phyloP scores from a whole-genome alignment of 2,888 invertebrate species.

The Tachina fera region DNA sequence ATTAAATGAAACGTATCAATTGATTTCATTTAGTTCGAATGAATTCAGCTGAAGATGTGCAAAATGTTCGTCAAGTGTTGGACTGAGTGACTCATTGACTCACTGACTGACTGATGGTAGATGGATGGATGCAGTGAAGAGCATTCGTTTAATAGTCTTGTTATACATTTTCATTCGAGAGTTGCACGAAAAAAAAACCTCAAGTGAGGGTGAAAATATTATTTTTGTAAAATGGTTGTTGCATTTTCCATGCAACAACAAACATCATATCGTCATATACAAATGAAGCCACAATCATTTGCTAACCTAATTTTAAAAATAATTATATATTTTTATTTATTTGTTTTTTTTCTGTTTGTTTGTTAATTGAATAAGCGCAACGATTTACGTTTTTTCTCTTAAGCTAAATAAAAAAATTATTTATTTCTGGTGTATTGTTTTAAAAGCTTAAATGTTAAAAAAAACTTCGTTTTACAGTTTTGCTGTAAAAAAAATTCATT shows the following conservation, averaged over 20 bases:
- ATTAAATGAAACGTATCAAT: slow-evolving; percentile 66
- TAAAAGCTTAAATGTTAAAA: neutral
- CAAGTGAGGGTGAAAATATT: slow-evolving; percentile 27
- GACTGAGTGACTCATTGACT: too few relatives aligned
- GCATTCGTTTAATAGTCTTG: neutral
- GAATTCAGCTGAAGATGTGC: slow-evolving; percentile 47
- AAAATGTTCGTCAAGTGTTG: slow-evolving; percentile 53
- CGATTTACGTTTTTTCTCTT: neutral
- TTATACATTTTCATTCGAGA: slow-evolving; percentile 5
- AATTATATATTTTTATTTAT: neutral
- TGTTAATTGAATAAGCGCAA: neutral
- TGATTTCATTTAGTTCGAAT: slow-evolving; percentile 38
- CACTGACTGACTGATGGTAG: neutral
- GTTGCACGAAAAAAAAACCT: neutral
- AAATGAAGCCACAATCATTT: slow-evolving; percentile 31
- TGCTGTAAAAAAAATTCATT: too few relatives aligned
- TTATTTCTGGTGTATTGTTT: neutral
- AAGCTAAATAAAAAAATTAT: neutral
- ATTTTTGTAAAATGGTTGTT: slow-evolving; percentile 39
- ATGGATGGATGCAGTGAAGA: neutral
- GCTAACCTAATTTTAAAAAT: slow-evolving; percentile 52
- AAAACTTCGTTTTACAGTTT: too few relatives aligned
- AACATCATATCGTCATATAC: neutral
- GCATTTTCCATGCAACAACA: slow-evolving; percentile 11
- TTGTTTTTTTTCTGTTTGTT: neutral